phyloP scores from a whole-genome alignment of 64 coral and sea anemone genomes.

The Montipora foliosa region DNA sequence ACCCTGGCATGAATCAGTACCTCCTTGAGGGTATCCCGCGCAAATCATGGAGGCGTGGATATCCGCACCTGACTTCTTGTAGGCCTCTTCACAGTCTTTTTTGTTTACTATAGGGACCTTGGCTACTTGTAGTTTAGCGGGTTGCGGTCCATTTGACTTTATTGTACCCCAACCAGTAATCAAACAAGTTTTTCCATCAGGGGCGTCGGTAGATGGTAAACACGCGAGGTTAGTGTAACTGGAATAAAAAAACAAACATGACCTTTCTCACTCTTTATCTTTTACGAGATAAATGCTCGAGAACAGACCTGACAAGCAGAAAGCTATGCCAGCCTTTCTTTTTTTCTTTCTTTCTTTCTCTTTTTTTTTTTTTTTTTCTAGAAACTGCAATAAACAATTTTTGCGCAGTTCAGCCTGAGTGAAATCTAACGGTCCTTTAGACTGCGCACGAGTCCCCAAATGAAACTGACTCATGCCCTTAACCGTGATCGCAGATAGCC shows the following conservation, averaged over 20 bases:
- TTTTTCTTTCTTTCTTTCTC: no score
- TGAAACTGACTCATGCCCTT: no score
- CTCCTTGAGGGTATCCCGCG: constrained; percentile 28
- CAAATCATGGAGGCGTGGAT: constrained; percentile 39
- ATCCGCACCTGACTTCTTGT: not conserved
- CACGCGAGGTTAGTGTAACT: constrained; percentile 21
- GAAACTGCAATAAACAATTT: no score
- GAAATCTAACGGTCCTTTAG: no score
- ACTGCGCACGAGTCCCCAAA: no score
- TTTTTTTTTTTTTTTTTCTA: no score
- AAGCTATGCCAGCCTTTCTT: no score
- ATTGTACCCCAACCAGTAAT: constrained; percentile 76
- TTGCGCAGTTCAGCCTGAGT: no score
- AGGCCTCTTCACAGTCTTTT: constrained; percentile 23
- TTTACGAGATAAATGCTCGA: no score
- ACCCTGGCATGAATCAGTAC: constrained; percentile 59
- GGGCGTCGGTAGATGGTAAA: not conserved
- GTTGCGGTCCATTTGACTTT: constrained; percentile 6
- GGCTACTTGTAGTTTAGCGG: constrained; percentile 50
- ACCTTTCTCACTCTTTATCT: no score
- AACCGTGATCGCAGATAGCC: no score
- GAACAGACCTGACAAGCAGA: no score
- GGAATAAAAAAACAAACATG: not conserved
- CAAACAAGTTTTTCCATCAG: not conserved
- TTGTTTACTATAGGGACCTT: constrained; percentile 65